These are phyloP conservation scores for Andrena minutula DNA, from an alignment of 2,888 invertebrate species.

Conservation along the genomic window DNA sequence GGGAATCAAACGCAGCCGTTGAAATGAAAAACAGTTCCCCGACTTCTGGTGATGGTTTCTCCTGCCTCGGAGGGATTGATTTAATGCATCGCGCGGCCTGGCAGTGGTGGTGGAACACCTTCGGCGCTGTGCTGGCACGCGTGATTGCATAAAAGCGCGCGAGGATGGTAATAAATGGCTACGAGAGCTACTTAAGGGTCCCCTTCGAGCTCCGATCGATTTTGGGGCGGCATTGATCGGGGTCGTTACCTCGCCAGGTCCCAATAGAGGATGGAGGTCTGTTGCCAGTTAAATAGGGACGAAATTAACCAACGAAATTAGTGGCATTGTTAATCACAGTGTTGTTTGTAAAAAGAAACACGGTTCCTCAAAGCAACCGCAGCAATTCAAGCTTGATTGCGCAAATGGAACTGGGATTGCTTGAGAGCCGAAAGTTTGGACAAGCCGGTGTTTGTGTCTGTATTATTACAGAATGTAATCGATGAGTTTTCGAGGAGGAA, in stretches of 20 bases:
- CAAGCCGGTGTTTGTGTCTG: too few relatives aligned
- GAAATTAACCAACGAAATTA: background rate
- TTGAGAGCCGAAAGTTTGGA: too few relatives aligned
- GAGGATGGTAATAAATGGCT: constrained; percentile 41
- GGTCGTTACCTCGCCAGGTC: background rate
- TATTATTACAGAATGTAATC: constrained; percentile 6
- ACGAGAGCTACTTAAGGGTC: constrained; percentile 16
- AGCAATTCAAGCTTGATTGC: background rate
- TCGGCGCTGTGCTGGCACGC: constrained; percentile 32
- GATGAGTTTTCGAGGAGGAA: background rate
- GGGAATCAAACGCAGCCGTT: constrained; percentile 37
- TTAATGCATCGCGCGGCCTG: constrained; percentile 46
- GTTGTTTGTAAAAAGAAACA: background rate
- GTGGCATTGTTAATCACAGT: background rate
- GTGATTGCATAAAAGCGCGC: constrained; percentile 48
- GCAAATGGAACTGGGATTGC: background rate
- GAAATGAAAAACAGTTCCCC: constrained; percentile 58
- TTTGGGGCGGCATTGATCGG: background rate
- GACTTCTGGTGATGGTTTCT: constrained; percentile 17
- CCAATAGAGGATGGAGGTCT: background rate
- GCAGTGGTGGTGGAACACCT: constrained; percentile 28
- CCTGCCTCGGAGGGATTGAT: constrained; percentile 42
- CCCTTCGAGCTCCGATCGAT: constrained; percentile 34
- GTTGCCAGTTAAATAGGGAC: constrained; percentile 30
- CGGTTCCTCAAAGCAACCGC: background rate